Evolutionary conservation across 1,140 invertebrate genomes (phyloP).

Genomic region (Anastatus disparis): DNA sequence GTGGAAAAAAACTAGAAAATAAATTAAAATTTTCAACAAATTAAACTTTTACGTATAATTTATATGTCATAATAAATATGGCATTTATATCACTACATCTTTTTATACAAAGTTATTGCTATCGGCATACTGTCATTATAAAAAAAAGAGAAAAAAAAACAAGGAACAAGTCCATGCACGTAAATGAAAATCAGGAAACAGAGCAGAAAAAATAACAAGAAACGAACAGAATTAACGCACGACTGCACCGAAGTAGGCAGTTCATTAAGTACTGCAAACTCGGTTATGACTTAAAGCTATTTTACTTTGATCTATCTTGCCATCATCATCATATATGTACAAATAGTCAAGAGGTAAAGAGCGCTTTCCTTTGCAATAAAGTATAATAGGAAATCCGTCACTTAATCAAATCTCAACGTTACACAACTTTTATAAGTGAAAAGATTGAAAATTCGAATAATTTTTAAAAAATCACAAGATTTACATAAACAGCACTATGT

Average conservation of each 20-base stretch:
- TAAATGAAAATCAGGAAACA: neutral
- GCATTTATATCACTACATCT: neutral
- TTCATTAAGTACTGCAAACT: neutral
- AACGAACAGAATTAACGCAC: neutral
- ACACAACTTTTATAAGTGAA: too few species aligned
- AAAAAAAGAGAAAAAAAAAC: neutral
- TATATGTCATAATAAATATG: conserved; percentile 20
- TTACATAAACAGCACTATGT: too few species aligned
- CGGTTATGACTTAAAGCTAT: neutral
- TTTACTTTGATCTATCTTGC: neutral
- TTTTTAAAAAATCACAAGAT: too few species aligned
- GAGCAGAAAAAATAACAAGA: neutral
- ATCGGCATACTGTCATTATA: too few species aligned
- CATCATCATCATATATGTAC: neutral
- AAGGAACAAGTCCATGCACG: neutral
- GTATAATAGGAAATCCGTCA: neutral
- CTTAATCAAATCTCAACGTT: too few species aligned
- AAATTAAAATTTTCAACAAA: conserved; percentile 25
- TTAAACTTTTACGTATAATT: conserved; percentile 23
- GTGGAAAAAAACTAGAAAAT: conserved; percentile 3
- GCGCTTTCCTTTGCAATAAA: neutral
- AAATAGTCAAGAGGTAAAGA: neutral
- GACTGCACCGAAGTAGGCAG: neutral
- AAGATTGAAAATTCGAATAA: too few species aligned
- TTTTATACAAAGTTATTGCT: too few species aligned